A percentile compares a stretch with the other conserved stretches of the same genome.
These are phyloP conservation scores for Quadriops clusia DNA, from an alignment of 2,888 invertebrate genomes.

Conservation along the genomic window DNA sequence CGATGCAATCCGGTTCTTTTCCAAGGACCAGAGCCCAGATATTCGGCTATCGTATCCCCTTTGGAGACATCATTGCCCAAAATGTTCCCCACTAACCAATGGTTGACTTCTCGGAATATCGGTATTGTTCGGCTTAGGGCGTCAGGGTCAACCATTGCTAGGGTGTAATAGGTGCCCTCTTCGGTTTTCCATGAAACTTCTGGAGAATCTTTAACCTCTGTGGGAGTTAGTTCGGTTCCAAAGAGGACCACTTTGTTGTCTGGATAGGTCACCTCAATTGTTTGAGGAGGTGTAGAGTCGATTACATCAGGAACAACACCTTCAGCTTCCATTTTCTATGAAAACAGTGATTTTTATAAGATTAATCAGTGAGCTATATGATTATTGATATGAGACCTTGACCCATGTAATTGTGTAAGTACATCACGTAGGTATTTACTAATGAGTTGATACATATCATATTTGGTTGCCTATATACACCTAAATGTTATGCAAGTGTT, in stretches of 20 bases:
- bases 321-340: constrained; percentile 18
- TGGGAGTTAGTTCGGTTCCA: constrained; percentile 25
- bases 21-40: constrained; percentile 57
- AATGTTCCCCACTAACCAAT: constrained; percentile 69
- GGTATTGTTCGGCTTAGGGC: constrained; percentile 60
- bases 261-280: constrained; percentile 14
- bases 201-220: constrained; percentile 25
- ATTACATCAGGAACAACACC: constrained; percentile 19
- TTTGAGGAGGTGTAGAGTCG: constrained; percentile 12
- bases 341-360: no score
- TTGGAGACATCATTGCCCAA: constrained; percentile 45
- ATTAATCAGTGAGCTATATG: no score
- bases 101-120: constrained; percentile 62
- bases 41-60: constrained; percentile 58
- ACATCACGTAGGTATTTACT: no score
- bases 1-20: constrained; percentile 60
- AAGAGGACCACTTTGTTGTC: constrained; percentile 16
- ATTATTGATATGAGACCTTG: no score
- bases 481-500: no score
- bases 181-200: constrained; percentile 25
- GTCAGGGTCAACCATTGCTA: constrained; percentile 58
- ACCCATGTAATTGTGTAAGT: no score
- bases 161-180: constrained; percentile 23
- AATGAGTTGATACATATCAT: no score
- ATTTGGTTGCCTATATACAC: no score